Conservation (phyloP, 2,888 invertebrate species). For the Dryobotodes eremita region DNA sequence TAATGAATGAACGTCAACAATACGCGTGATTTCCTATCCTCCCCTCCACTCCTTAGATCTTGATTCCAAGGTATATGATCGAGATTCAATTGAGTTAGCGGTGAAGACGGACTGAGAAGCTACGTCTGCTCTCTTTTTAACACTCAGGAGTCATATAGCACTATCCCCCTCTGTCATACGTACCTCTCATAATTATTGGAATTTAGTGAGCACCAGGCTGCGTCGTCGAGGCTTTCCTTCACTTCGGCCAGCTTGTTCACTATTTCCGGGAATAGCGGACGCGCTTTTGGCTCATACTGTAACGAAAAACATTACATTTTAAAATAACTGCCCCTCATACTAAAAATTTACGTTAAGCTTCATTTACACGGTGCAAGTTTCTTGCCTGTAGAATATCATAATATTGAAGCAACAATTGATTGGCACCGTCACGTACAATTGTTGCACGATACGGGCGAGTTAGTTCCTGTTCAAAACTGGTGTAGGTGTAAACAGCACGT, state of each 20-base stretch:
- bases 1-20: neutral
- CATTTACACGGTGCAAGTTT: no score
- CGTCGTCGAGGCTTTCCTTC: conserved; percentile 89
- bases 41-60: neutral
- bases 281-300: conserved; percentile 96
- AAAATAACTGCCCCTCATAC: neutral
- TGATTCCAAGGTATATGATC: neutral
- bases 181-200: conserved; percentile 84
- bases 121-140: neutral
- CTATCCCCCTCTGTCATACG: neutral
- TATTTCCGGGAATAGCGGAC: conserved; percentile 96
- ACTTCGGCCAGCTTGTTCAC: conserved; percentile 92
- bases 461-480: no score
- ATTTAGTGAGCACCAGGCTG: conserved; percentile 81
- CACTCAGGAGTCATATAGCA: neutral
- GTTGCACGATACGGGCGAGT: no score
- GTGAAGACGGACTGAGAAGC: neutral
- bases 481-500: no score
- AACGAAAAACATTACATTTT: neutral
- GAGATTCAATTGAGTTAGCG: neutral
- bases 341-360: neutral
- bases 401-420: no score
- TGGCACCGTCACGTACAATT: no score
- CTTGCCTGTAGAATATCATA: no score
- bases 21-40: neutral